Evolutionary conservation across 2,113 vertebrate genomes (phyloP), one percentile per base, ranked within the genome.

Genomic region (Aegotheles bennettii): DNA sequence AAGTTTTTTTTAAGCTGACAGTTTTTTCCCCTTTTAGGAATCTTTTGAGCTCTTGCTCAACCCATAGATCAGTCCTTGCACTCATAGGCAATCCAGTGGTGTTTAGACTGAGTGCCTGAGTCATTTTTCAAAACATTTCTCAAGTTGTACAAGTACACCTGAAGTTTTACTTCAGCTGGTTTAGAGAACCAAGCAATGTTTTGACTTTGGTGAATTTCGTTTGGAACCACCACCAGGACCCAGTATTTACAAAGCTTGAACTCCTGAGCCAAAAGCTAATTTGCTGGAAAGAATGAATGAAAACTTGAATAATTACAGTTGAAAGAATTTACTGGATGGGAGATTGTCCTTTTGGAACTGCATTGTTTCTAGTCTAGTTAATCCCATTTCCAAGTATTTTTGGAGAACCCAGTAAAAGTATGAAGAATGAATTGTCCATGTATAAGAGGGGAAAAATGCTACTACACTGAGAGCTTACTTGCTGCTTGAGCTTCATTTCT

Each of bases 281-380:
- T 88, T 81, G 19, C 25, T 75, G 57, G 45, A 88, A 78, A 40
- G 57, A 75, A 59, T 17, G 20, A 80, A 63, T 48, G 11, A 82
- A 92, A 87, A 71, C 28, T 53, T 42, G 11, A 71, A 13, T 64
- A 87, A 60, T 45, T 71, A 26, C 56, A 48, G 23, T 64, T 81
- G 65, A 81, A 90, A 71, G 36, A 15, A 48, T 81, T 86, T 81
- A 33, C 31, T 84, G 65, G 24, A 73, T 67, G 21, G 26, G 25
- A 69, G 33, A 23, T 35, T 54, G 81, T 59, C 45, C 53, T 63
- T 96, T 91, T 85, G 89, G 63, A 89, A 24, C 51, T 59, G n/a
- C 24, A 43, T 84, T 88, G 68, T 90, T 95, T 95, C 76, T 93
- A 75, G 63, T 51, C 71, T 81, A 75, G 24, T 88, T 80, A 68